Base-by-base conservation (phyloP, 1,140 invertebrate genomes). In the Teleopsis dalmanni region DNA sequence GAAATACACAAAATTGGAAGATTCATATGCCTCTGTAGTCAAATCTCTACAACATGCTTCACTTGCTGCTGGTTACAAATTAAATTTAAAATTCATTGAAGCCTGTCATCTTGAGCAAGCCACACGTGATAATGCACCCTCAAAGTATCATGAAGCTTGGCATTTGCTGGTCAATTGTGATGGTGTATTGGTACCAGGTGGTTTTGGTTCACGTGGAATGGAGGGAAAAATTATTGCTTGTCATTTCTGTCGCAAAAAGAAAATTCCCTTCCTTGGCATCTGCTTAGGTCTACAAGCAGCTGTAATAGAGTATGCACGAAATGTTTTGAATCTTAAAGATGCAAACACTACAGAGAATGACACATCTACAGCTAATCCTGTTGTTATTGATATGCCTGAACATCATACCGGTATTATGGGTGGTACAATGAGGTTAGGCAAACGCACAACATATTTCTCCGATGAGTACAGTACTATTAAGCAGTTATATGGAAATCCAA, bases 381-480 rank as follows among this genome's bases (percentile, higher is more conserved):
- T 98, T 23, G 87, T 99, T 2, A 94, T 99, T 50, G 95, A 99
- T 56, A 99, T 99, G 97, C 94, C 95, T 0, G 97, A 99, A 76
- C 92, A 98, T 70, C 91, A 94, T 72, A 80, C 81, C 5, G 92
- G 90, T 2, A 77, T 88, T 52, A 85, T 97, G 78, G 97, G 97
- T 5, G 97, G 95, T 19, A 99, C 97, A 0, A 99, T 99, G 97
- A 78, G 97, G 50, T 75, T 99, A 9, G 97, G 97, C 10, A 91
- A 88, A 65, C 80, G 94, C 55, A 82, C 79, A 35, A 99, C 96
- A 2, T 72, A 85, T 29, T 94, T 99, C 58, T 75, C 76, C 43
- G 54, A 67, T 0, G 57, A 65, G 16, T 57, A 62, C 38, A 80
- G 80, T 38, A 84, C 81, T 54, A 73, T 85, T 48, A 73, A 78